Evolutionary conservation across 1,140 invertebrate species (phyloP).

Genomic region (Phymorhynchus buccinoides): DNA sequence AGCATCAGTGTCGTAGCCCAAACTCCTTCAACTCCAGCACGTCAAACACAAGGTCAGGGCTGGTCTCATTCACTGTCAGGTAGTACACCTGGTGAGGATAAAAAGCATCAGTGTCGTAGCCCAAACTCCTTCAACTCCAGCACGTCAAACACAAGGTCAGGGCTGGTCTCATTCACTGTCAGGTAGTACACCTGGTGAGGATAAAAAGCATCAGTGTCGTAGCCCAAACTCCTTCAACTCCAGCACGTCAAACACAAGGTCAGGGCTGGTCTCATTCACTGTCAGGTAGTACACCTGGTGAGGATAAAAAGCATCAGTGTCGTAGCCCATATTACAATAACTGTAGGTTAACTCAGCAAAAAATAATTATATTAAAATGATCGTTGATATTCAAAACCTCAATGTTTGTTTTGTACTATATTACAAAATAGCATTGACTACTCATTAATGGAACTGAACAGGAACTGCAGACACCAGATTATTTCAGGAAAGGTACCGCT

Average conservation of each 20-base stretch:
- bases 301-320: background rate
- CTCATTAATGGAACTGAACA: too few relatives aligned
- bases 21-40: slow-evolving; percentile 57
- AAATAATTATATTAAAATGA: too few relatives aligned
- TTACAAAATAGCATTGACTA: too few relatives aligned
- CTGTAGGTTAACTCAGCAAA: too few relatives aligned
- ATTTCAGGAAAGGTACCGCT: too few relatives aligned
- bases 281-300: slow-evolving; percentile 53
- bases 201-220: background rate
- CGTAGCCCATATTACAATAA: too few relatives aligned
- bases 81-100: slow-evolving; percentile 48
- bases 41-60: slow-evolving; percentile 54
- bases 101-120: background rate
- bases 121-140: slow-evolving; percentile 60
- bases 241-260: slow-evolving; percentile 57
- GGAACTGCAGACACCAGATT: too few relatives aligned
- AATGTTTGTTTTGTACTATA: too few relatives aligned
- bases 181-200: slow-evolving; percentile 51
- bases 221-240: slow-evolving; percentile 60
- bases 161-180: slow-evolving; percentile 52
- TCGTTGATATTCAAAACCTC: too few relatives aligned
- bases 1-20: slow-evolving; percentile 34
- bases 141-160: slow-evolving; percentile 55
- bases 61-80: slow-evolving; percentile 54
- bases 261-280: slow-evolving; percentile 50